phyloP scores from a whole-genome alignment of 2,888 invertebrate genomes.

The Apotomis capreana region DNA sequence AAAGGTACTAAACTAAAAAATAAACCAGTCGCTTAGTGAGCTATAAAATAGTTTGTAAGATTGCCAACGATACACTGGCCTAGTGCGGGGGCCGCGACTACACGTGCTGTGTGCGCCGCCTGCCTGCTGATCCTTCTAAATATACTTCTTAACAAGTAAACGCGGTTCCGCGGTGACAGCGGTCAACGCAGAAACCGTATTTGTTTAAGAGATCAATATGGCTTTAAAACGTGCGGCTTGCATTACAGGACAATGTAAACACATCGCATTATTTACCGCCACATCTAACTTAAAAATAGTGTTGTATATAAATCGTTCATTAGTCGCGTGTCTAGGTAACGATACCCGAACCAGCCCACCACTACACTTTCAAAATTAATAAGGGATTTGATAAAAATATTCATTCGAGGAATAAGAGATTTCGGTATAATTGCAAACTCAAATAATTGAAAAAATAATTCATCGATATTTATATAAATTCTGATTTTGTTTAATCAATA shows the following conservation, averaged over 20 bases:
- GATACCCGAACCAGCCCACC: constrained; percentile 35
- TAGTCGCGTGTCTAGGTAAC: constrained; percentile 29
- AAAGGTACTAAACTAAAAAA: constrained; percentile 75
- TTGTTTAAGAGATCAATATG: constrained; percentile 78
- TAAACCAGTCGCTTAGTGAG: constrained; percentile 82
- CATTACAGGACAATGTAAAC: constrained; percentile 63
- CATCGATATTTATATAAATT: constrained; percentile 35
- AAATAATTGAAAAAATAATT: constrained; percentile 28
- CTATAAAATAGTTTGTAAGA: constrained; percentile 76
- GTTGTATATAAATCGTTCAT: constrained; percentile 52
- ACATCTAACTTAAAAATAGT: constrained; percentile 63
- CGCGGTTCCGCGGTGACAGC: constrained; percentile 56
- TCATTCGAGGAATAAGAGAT: constrained; percentile 20
- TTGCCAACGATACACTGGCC: constrained; percentile 82
- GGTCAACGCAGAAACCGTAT: constrained; percentile 58
- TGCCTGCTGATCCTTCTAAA: constrained; percentile 69
- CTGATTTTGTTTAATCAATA: constrained; percentile 38
- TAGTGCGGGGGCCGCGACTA: constrained; percentile 50
- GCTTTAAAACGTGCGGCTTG: constrained; percentile 67
- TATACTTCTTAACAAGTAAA: constrained; percentile 74
- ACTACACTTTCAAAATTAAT: constrained; percentile 25
- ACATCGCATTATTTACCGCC: constrained; percentile 62
- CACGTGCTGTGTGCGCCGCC: constrained; percentile 58
- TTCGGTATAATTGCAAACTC: constrained; percentile 27
- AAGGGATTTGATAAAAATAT: constrained; percentile 16